phyloP scores from a whole-genome alignment of 1,140 invertebrate species.

The Chlorops oryzae region DNA sequence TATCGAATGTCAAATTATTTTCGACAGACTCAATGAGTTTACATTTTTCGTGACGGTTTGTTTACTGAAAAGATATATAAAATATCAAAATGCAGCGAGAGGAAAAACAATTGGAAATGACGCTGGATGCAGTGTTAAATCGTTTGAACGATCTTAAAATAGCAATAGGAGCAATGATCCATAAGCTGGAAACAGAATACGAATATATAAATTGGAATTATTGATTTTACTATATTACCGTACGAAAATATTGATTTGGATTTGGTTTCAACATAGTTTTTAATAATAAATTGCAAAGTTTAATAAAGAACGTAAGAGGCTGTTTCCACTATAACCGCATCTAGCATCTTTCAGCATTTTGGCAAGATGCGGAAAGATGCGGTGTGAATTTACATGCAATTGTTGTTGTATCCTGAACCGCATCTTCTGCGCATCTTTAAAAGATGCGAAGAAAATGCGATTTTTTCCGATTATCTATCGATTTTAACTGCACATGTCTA shows the following conservation, averaged over 20 bases:
- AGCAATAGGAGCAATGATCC: slow-evolving; percentile 74
- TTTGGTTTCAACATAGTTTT: neutral
- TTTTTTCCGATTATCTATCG: too few species aligned
- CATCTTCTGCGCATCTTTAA: too few species aligned
- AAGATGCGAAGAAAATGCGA: too few species aligned
- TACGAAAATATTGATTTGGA: neutral
- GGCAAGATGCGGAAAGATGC: too few species aligned
- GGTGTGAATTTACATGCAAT: too few species aligned
- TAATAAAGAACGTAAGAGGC: neutral
- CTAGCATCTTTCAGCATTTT: too few species aligned
- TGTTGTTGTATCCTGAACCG: too few species aligned
- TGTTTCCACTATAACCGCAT: too few species aligned
- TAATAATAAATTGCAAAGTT: neutral
- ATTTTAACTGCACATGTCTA: too few species aligned
- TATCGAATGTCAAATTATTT: too few species aligned
- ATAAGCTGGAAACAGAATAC: slow-evolving; percentile 86
- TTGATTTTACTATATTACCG: neutral
- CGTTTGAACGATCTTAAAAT: slow-evolving; percentile 84
- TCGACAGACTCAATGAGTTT: too few species aligned
- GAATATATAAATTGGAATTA: slow-evolving; percentile 80
- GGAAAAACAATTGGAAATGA: slow-evolving; percentile 84
- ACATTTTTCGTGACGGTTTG: too few species aligned
- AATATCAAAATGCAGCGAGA: slow-evolving; percentile 67
- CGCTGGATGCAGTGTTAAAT: slow-evolving; percentile 75
- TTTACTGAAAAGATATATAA: neutral